phyloP scores from a whole-genome alignment of 2,888 invertebrate species.

The Drosophila greeni region DNA sequence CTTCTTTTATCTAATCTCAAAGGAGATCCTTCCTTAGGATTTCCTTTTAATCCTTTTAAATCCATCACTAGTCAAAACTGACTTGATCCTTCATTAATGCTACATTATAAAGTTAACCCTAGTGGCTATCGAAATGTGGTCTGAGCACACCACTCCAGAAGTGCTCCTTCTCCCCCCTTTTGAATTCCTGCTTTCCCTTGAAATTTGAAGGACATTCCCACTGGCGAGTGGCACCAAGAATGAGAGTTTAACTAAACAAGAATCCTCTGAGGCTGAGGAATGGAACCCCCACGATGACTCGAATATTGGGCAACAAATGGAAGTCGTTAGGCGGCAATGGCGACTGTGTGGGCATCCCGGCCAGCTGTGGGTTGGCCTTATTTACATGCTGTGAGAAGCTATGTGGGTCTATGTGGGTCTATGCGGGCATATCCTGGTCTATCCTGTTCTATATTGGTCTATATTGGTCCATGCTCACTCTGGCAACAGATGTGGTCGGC shows the following conservation, averaged over 20 bases:
- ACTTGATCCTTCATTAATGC: not conserved
- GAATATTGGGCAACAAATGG: conserved; percentile 39
- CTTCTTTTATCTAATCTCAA: not conserved
- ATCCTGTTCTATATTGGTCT: too few relatives aligned
- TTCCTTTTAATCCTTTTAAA: not conserved
- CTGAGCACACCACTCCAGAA: not conserved
- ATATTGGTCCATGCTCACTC: too few relatives aligned
- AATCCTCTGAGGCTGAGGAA: not conserved
- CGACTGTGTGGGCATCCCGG: conserved; percentile 7
- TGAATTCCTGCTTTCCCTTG: too few relatives aligned
- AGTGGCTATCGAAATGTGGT: not conserved
- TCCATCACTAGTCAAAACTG: not conserved
- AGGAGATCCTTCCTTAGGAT: not conserved
- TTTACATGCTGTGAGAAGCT: conserved; percentile 21
- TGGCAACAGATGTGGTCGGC: conserved; percentile 33
- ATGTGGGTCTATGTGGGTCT: not conserved
- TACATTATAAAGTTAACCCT: not conserved
- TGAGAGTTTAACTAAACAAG: not conserved
- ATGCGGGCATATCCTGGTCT: too few relatives aligned
- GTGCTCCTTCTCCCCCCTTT: not conserved
- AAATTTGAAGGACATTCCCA: not conserved
- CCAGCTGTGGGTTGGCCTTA: conserved; percentile 21
- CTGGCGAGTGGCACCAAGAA: not conserved
- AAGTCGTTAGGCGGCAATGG: conserved; percentile 28
- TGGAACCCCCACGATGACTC: conserved; percentile 20